These are phyloP conservation scores for Latheticus oryzae DNA, from an alignment of 2,888 invertebrate genomes.

Conservation along the genomic window DNA sequence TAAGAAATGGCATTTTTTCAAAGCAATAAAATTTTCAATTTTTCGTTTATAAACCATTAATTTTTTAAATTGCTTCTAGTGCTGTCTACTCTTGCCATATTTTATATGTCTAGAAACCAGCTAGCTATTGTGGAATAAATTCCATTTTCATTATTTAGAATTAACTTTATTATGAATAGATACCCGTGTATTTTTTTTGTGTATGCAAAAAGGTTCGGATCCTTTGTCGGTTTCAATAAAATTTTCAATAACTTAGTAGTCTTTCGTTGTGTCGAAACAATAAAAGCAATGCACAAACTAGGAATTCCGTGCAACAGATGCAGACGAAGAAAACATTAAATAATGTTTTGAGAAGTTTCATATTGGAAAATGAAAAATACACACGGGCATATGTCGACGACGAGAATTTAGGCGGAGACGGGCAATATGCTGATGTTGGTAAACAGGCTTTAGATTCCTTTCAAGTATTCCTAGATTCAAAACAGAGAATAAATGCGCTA, in stretches of 20 bases:
- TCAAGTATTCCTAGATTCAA: too few relatives aligned
- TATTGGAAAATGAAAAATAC: conserved; percentile 39
- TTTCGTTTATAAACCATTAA: conserved; percentile 15
- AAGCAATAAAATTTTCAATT: conserved; percentile 2
- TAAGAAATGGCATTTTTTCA: too few relatives aligned
- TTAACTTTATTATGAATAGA: conserved; percentile 13
- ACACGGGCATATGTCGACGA: conserved; percentile 20
- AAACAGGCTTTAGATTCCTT: conserved; percentile 17
- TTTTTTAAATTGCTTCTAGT: conserved; percentile 16
- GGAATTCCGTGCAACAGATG: conserved; percentile 35
- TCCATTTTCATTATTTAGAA: conserved; percentile 24
- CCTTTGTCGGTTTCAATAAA: conserved; percentile 37
- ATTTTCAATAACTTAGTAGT: conserved; percentile 42
- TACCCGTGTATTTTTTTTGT: conserved; percentile 4
- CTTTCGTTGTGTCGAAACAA: conserved; percentile 23
- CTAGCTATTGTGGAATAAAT: conserved; percentile 20
- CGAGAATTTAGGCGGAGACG: conserved; percentile 5
- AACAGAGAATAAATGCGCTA: too few relatives aligned
- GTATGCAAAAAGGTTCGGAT: neutral
- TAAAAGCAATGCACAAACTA: conserved; percentile 29
- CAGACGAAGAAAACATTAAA: conserved; percentile 42
- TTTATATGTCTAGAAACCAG: conserved; percentile 21
- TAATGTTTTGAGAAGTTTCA: conserved; percentile 39
- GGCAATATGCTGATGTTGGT: conserved; percentile 17
- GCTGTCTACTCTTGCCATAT: conserved; percentile 10